phyloP scores from a whole-genome alignment of 2,888 invertebrate species.

The Sphaeridia pumilis region DNA sequence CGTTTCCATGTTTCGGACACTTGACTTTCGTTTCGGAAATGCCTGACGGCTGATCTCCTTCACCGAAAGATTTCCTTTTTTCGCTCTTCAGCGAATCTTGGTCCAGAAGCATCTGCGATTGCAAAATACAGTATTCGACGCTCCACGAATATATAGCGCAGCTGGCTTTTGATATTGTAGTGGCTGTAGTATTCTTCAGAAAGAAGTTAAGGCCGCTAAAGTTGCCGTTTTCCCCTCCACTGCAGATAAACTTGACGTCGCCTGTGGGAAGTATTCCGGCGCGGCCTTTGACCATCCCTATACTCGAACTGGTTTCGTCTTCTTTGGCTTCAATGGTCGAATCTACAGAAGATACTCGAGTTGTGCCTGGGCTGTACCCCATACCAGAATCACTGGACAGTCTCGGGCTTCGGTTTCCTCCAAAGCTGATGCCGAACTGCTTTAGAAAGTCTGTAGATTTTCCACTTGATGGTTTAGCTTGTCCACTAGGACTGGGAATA shows the following conservation, averaged over 20 bases:
- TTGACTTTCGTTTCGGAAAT: conserved; percentile 43
- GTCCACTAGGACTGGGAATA: conserved; percentile 7
- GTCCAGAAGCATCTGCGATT: conserved; percentile 27
- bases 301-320: conserved; percentile 1
- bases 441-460: conserved; percentile 27
- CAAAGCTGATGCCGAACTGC: conserved; percentile 24
- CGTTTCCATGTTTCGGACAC: conserved; percentile 70
- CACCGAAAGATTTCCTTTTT: neutral
- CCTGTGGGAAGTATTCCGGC: conserved; percentile 22
- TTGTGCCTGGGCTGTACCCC: conserved; percentile 32
- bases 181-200: conserved; percentile 25
- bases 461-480: conserved; percentile 15
- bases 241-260: conserved; percentile 23
- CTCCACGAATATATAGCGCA: conserved; percentile 60
- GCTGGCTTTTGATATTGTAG: conserved; percentile 38
- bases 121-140: conserved; percentile 88
- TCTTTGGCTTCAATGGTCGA: conserved; percentile 31
- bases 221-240: conserved; percentile 20
- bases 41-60: neutral
- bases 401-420: conserved; percentile 28
- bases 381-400: conserved; percentile 36
- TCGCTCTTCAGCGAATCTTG: conserved; percentile 4
- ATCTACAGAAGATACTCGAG: conserved; percentile 32
- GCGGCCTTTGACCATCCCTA: conserved; percentile 27
- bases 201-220: conserved; percentile 35